Conservation (phyloP, 2,113 vertebrate species). For the Serilophus lunatus region DNA sequence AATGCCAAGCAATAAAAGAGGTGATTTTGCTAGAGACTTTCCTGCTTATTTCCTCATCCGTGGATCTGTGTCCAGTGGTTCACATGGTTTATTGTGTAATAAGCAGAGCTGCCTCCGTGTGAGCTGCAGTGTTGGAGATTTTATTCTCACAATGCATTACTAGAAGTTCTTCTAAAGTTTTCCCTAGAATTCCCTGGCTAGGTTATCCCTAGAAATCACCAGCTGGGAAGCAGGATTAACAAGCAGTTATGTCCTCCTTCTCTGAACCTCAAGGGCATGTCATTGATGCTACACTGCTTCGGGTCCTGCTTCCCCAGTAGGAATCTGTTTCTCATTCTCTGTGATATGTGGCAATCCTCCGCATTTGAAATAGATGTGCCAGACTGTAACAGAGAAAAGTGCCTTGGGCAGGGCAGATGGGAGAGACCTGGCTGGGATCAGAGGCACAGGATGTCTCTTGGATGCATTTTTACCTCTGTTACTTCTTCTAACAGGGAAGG, state of each 20-base stretch:
- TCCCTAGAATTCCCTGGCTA: constrained; percentile 2
- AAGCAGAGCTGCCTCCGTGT: not conserved
- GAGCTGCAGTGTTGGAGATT: not conserved
- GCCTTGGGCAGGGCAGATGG: not conserved
- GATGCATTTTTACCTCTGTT: not conserved
- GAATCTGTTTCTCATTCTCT: constrained; percentile 15
- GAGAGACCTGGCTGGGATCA: not conserved
- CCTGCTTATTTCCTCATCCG: not conserved
- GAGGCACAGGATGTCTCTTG: not conserved
- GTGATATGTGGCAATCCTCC: not conserved
- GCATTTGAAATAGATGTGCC: constrained; percentile 3
- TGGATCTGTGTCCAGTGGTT: not conserved
- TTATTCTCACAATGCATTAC: constrained; percentile 18
- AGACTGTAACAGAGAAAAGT: not conserved
- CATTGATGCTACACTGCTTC: not conserved
- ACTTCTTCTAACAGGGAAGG: not conserved
- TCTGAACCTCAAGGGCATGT: constrained; percentile 16
- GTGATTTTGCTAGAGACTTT: not conserved
- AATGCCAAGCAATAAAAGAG: not conserved
- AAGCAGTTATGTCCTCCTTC: not conserved
- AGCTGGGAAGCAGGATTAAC: constrained; percentile 42
- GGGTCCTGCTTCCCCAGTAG: not conserved
- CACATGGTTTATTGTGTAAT: not conserved
- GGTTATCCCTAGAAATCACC: constrained; percentile 45
- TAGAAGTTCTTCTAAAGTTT: constrained; percentile 6